Percentiles rank a stretch among this genome's conserved stretches.
phyloP scores from a whole-genome alignment of 2,113 vertebrate genomes.

The Protobothrops flavoviridis region DNA sequence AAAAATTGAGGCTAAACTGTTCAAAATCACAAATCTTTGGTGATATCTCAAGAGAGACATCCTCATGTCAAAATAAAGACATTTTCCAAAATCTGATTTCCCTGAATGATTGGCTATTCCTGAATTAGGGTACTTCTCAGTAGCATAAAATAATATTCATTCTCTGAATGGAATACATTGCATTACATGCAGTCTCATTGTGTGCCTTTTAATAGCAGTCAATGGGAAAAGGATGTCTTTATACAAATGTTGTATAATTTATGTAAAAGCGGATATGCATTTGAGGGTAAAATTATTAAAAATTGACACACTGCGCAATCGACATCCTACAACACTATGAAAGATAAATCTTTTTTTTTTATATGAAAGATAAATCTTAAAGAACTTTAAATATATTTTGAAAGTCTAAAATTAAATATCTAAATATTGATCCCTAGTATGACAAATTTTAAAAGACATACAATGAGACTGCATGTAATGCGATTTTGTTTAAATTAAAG shows the following conservation, averaged over 20 bases:
- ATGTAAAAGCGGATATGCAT: not conserved
- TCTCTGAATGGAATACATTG: not conserved
- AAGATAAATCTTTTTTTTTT: not conserved
- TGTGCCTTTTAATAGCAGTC: not conserved
- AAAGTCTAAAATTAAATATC: slow-evolving; percentile 30
- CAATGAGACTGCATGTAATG: no score
- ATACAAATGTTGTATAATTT: not conserved
- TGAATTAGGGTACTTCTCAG: not conserved
- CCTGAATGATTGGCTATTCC: not conserved
- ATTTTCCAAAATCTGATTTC: not conserved
- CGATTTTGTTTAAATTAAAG: slow-evolving; percentile 43
- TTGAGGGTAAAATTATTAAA: not conserved
- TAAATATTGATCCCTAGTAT: slow-evolving; percentile 32
- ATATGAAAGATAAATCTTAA: slow-evolving; percentile 15
- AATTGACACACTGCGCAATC: not conserved
- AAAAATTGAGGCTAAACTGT: not conserved
- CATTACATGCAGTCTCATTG: not conserved
- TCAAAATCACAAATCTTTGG: not conserved
- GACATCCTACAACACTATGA: not conserved
- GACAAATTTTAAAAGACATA: slow-evolving; percentile 32
- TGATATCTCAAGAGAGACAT: not conserved
- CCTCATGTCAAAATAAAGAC: not conserved
- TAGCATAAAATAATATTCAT: not conserved
- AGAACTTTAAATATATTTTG: slow-evolving; percentile 32
- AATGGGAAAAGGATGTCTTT: not conserved